phyloP scores from a whole-genome alignment of 2,113 vertebrate genomes.

The Chloropsis hardwickii region DNA sequence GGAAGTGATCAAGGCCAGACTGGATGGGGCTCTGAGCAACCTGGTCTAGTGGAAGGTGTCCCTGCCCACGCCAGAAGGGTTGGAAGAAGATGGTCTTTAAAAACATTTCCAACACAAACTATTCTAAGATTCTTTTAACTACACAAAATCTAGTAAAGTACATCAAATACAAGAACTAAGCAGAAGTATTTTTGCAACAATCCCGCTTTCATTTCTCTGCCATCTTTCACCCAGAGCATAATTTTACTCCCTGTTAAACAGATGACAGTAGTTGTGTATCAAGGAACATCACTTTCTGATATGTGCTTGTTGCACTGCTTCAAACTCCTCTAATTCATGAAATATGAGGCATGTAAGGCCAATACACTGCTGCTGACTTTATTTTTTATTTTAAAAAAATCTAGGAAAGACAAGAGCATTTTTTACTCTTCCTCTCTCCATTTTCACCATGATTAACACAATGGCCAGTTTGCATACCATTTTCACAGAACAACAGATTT shows the following conservation, averaged over 20 bases:
- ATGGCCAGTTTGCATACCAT: neutral
- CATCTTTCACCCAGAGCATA: neutral
- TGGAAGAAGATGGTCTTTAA: neutral
- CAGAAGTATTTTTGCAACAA: neutral
- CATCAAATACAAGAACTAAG: neutral
- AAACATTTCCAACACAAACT: neutral
- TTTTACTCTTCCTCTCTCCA: neutral
- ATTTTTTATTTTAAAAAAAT: neutral
- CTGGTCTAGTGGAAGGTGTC: neutral
- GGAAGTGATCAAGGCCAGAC: neutral
- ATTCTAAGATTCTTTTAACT: neutral
- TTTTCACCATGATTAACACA: neutral
- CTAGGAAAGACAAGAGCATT: neutral
- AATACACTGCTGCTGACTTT: neutral
- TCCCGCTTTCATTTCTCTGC: neutral
- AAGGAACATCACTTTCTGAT: neutral
- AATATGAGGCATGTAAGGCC: neutral
- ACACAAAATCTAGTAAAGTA: neutral
- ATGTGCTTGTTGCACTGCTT: neutral
- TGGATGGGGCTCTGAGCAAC: neutral
- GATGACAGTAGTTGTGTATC: neutral
- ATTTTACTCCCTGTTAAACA: neutral
- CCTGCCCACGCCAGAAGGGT: rapidly evolving
- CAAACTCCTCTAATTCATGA: neutral
- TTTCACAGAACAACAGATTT: neutral